These are phyloP conservation scores for Halocaridina rubra DNA, from an alignment of 2,888 invertebrate species.

Conservation along the genomic window DNA sequence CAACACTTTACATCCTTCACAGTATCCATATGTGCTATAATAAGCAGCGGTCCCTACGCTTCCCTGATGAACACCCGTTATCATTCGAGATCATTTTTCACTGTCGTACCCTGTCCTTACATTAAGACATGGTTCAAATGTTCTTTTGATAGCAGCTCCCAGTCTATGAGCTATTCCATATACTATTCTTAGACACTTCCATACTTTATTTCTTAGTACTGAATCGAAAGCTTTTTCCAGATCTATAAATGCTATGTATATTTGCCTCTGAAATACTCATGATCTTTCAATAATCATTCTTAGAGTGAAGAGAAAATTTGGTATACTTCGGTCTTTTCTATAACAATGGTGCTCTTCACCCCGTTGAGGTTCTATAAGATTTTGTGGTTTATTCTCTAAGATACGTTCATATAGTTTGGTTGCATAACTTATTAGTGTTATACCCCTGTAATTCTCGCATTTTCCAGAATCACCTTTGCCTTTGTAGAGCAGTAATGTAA, in stretches of 20 bases:
- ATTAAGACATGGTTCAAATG: background rate
- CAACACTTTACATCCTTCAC: too few species aligned
- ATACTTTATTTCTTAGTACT: too few species aligned
- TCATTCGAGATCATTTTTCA: background rate
- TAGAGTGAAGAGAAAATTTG: background rate
- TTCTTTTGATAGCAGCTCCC: background rate
- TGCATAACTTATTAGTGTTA: background rate
- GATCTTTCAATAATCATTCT: too few species aligned
- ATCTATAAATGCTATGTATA: too few species aligned
- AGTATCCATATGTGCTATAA: too few species aligned
- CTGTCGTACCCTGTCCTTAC: background rate
- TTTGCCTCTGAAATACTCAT: too few species aligned
- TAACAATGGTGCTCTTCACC: background rate
- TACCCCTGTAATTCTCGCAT: background rate
- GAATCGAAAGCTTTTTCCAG: too few species aligned
- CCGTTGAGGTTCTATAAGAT: background rate
- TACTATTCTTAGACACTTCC: too few species aligned
- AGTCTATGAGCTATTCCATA: background rate
- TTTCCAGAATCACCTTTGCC: background rate
- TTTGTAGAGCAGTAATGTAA: background rate
- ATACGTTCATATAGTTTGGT: background rate
- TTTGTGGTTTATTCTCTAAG: background rate
- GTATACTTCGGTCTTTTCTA: too few species aligned
- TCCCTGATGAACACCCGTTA: background rate
- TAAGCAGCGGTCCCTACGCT: too few species aligned